Base-by-base conservation (phyloP, 2,888 invertebrate species). In the Drosophila fulvimacula region DNA sequence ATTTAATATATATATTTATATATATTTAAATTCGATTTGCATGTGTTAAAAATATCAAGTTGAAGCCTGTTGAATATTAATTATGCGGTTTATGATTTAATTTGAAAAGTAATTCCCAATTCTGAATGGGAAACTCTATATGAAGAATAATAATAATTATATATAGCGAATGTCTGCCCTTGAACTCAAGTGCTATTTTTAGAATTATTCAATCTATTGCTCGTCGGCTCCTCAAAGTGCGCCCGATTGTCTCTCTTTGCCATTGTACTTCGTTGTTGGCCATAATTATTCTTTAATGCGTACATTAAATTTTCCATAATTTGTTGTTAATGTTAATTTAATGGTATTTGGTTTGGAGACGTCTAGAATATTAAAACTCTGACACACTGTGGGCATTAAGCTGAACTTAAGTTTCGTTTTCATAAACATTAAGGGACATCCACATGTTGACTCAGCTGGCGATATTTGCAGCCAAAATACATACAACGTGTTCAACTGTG, bases 111-210 rank as follows among this genome's bases (percentile, higher is more conserved):
- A 3, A 58, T 52, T 42, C 15, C 15, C 19, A 34, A 34, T 9
- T 21, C 51, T 13, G 10, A 30, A 46, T 27, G 46, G 27, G 10
- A n/a, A 46, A 10, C 4, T 30, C 27, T 42, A 5, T 30, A 30
- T 30, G 6, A 9, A 7, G 34, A 10, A 21, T 7, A 32, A 32
- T 32, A 24, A 44, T 34, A 36, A 44, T 24, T 36, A 24, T 44
- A n/a, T 53, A 32, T 53, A 39, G 21, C 39, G 36, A 39, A 21
- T 19, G 38, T 17, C 27, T 72, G 78, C 36, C 69, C 69, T 71
- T 81, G 71, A 84, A 71, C 67, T 66, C 36, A 17, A 36, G 17
- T 39, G 42, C 41, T 69, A 79, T 71, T 59, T 72, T 59, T 72
- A 65, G 64, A 55, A 24, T 21, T 9, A 19, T 2, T 32, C 46